Evolutionary conservation across 2,113 vertebrate genomes (phyloP).

Genomic region (Poeciliopsis occidentalis): DNA sequence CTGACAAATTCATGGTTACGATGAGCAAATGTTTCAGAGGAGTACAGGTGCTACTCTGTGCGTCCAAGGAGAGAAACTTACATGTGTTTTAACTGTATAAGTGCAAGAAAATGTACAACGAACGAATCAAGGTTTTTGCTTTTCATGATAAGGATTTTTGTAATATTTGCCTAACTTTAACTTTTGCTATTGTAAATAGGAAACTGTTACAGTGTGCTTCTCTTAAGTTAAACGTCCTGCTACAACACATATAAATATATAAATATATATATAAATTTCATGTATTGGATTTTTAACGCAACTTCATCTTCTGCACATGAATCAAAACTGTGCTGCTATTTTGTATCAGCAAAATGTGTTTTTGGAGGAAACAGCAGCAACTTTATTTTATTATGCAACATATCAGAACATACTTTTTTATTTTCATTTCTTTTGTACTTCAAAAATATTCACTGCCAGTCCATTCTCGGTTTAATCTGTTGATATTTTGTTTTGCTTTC

Average conservation of each 20-base stretch:
- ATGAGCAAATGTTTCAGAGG: conserved; percentile 46
- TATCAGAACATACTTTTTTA: not conserved
- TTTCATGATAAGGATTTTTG: conserved; percentile 60
- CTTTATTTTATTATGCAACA: not conserved
- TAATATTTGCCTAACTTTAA: conserved; percentile 67
- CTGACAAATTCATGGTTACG: conserved; percentile 30
- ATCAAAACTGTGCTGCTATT: conserved; percentile 3
- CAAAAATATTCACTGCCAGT: conserved; percentile 20
- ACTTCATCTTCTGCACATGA: conserved; percentile 32
- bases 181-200: conserved; percentile 68
- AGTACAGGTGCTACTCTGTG: conserved; percentile 62
- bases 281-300: conserved; percentile 17
- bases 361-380: conserved; percentile 42
- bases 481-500: conserved; percentile 1
- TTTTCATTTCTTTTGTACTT: not conserved
- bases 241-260: conserved; percentile 21
- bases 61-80: conserved; percentile 35
- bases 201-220: conserved; percentile 55
- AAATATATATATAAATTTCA: conserved; percentile 8
- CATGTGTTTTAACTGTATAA: conserved; percentile 50
- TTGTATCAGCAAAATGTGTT: conserved; percentile 21
- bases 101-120: conserved; percentile 50
- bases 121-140: conserved; percentile 44
- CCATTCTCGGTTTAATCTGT: not conserved
- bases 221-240: conserved; percentile 50